A percentile compares a stretch with the other conserved stretches of the same genome.
phyloP scores from a whole-genome alignment of 2,113 vertebrate species.

The Rhinichthys klamathensis region DNA sequence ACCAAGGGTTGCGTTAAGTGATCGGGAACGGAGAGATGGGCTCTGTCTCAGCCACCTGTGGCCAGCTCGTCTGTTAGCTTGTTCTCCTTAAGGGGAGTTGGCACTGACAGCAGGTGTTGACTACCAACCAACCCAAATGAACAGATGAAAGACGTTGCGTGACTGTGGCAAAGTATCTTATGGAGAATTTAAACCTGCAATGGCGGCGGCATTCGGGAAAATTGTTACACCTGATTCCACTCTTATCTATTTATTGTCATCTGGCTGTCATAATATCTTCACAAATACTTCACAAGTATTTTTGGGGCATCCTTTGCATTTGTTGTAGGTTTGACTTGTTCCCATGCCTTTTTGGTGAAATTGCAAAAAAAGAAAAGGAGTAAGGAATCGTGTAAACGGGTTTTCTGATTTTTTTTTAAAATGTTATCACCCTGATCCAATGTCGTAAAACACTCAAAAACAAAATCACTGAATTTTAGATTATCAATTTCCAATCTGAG shows the following conservation, averaged over 20 bases:
- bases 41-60: constrained; percentile 56
- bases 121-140: constrained; percentile 18
- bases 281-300: not conserved
- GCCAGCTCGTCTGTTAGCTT: constrained; percentile 49
- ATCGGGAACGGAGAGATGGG: constrained; percentile 57
- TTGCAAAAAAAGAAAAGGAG: too few species aligned
- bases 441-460: too few species aligned
- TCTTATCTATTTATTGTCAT: not conserved
- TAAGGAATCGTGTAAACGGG: too few species aligned
- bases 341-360: too few species aligned
- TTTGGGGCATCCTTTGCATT: not conserved
- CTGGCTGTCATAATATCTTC: not conserved
- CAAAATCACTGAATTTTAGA: not conserved
- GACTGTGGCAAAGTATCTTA: constrained; percentile 12
- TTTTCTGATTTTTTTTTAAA: too few species aligned
- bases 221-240: not conserved
- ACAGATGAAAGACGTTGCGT: constrained; percentile 46
- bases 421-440: too few species aligned
- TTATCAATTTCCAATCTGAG: not conserved
- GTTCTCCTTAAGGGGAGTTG: constrained; percentile 46
- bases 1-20: constrained; percentile 59
- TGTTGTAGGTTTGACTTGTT: not conserved
- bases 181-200: not conserved
- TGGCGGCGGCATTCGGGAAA: not conserved
- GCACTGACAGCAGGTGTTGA: constrained; percentile 58